Evolutionary conservation across 2,888 invertebrate species (phyloP), one percentile per base, ranked within the genome.

Genomic region (Dryobota labecula): DNA sequence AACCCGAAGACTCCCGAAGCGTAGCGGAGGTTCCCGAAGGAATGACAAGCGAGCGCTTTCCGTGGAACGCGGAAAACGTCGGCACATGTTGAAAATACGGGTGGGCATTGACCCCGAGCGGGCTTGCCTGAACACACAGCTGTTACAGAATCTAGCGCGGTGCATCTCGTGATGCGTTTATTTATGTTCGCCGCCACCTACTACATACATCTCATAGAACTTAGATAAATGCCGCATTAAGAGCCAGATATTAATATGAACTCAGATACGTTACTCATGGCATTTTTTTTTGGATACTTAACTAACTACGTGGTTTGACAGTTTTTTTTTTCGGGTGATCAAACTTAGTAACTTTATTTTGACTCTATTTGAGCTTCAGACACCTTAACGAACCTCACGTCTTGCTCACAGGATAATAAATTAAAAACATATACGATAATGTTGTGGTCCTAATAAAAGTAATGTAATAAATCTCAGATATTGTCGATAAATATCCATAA

Each of bases 31-130:
- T 85, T 86, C 87, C 93, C 94, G 95, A 95, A 93, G 92, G 93
- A 93, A 92, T 93, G 94, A 93, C 94, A 93, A 90, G 90, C 91
- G 85, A 89, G 92, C 90, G 93, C 92, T 95, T 94, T 95, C 94
- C 95, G 88, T 91, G 94, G 95, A 95, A 95, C 95, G 95, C 95
- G 95, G 95, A 95, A 95, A 95, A 94, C 94, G 92, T 91, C 92
- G 91, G 94, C 95, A 94, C 94, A 95, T 95, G 95, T 95, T 95
- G 95, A 95, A 95, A 95, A 95, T 95, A 95, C 95, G 91, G 92
- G 90, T 92, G 95, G 95, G 90, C 95, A 94, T 92, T 95, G 95
- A 95, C 95, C 95, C 95, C 95, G 92, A 92, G 89, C 92, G 90
- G 90, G 90, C 90, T 84, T 88, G 90, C 87, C 91, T 90, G 91